phyloP scores from a whole-genome alignment of 1,140 invertebrate species.

The Drosophila kanapiae region DNA sequence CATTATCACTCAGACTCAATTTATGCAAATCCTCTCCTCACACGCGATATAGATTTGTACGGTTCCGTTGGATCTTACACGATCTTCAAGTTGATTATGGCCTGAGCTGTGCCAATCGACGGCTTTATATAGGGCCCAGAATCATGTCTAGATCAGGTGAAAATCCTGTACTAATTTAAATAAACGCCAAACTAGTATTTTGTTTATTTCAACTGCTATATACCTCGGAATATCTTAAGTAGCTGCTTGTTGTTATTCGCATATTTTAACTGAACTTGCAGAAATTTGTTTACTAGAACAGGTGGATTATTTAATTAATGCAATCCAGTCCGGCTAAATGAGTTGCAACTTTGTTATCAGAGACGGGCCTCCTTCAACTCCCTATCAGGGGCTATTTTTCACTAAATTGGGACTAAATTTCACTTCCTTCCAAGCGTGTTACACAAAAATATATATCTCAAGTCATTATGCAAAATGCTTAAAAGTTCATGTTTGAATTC shows the following conservation, averaged over 20 bases:
- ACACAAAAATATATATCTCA: constrained; percentile 25
- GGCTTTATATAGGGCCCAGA: constrained; percentile 68
- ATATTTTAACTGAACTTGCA: constrained; percentile 62
- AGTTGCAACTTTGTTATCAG: constrained; percentile 31
- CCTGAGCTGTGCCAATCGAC: constrained; percentile 24
- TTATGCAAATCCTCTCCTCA: constrained; percentile 69
- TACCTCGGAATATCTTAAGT: constrained; percentile 53
- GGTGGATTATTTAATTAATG: constrained; percentile 58
- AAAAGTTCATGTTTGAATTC: constrained; percentile 28
- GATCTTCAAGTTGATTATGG: constrained; percentile 64
- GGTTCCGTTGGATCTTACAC: constrained; percentile 64
- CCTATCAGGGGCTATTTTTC: too few relatives aligned
- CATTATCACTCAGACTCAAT: constrained; percentile 83
- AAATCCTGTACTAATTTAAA: constrained; percentile 83
- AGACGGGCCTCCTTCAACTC: constrained; percentile 8
- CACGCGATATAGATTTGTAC: constrained; percentile 52
- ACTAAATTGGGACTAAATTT: too few relatives aligned
- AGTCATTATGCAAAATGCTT: constrained; percentile 55
- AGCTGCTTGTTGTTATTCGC: constrained; percentile 55
- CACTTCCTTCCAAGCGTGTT: constrained; percentile 21
- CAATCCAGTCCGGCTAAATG: constrained; percentile 16
- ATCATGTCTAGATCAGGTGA: constrained; percentile 53
- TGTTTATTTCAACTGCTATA: constrained; percentile 75
- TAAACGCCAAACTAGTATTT: constrained; percentile 84
- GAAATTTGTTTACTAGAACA: constrained; percentile 77